Base-by-base conservation (phyloP, 1,140 invertebrate genomes). In the Penaeus indicus region DNA sequence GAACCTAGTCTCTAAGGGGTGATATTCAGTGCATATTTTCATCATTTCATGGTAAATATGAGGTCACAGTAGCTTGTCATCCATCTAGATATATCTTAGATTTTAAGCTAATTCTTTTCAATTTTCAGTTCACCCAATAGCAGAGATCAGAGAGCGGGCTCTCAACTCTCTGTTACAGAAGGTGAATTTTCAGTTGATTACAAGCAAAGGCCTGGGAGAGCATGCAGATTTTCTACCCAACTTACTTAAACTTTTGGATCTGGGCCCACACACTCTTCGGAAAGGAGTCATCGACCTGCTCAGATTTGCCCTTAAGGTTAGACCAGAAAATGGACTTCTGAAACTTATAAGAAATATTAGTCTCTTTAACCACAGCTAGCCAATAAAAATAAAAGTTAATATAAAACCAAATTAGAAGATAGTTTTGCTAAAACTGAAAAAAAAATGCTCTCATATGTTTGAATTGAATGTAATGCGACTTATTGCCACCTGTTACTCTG, bases 111-210 rank as follows among this genome's bases (percentile, higher is more conserved):
- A 13, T 13, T 54, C 16, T 75, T 38, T 75, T 75, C 60, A 27
- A 25, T 16, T 85, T 85, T n/a, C 67, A 85, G 84, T 64, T 13
- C 67, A 85, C n/a, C 84, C 84, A 47, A 77, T 85, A 19, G 84
- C 54, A n/a, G 84, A 85, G 84, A 85, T 85, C 47, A 38, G 84
- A 54, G 67, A 54, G 16, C 84, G 84, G 1, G 69, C 69, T 32
- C 67, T 85, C 42, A 27, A 61, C 67, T 75, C 67, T 0, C 69
- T 85, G 5, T n/a, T 85, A 7, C 84, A 85, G 47, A 85, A 85
- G 25, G 47, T 77, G 22, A 54, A 85, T 27, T 61, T 85, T 42
- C 67, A 69, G 25, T 32, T 77, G 64, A 22, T 85, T 18, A n/a
- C 38, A 21, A 8, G 21, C 4, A 64, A 62, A 75, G 47, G 54